Evolutionary conservation across 1,140 invertebrate genomes (phyloP).

Genomic region (Cydia strobilella): DNA sequence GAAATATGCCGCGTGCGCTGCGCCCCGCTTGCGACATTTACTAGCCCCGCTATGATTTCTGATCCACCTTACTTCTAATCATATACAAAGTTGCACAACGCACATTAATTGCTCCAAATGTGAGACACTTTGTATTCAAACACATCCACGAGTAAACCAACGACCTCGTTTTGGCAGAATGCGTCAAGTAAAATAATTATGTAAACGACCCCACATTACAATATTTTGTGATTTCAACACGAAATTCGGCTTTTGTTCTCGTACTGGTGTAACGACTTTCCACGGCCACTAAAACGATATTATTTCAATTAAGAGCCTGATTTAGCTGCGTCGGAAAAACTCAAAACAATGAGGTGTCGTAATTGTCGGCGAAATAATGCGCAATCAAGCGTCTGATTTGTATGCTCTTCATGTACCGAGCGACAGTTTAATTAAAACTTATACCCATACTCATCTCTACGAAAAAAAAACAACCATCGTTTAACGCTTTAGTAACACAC

Average conservation of each 20-base stretch:
- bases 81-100: not conserved
- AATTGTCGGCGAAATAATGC: conserved; percentile 61
- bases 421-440: conserved; percentile 42
- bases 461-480: conserved; percentile 19
- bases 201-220: conserved; percentile 52
- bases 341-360: conserved; percentile 70
- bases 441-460: conserved; percentile 28
- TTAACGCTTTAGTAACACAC: conserved; percentile 26
- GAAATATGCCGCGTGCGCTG: conserved; percentile 64
- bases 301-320: conserved; percentile 72
- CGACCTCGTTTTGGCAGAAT: conserved; percentile 44
- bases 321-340: conserved; percentile 64
- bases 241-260: conserved; percentile 71
- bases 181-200: conserved; percentile 54
- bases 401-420: conserved; percentile 45
- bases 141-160: conserved; percentile 42
- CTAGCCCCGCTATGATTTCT: conserved; percentile 58
- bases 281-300: conserved; percentile 68
- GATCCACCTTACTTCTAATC: conserved; percentile 39
- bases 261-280: conserved; percentile 62
- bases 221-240: conserved; percentile 68
- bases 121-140: conserved; percentile 34
- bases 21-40: conserved; percentile 50
- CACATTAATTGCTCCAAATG: conserved; percentile 5
- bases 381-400: conserved; percentile 66